phyloP scores from a whole-genome alignment of 2,888 invertebrate genomes.

The Bibio marci region DNA sequence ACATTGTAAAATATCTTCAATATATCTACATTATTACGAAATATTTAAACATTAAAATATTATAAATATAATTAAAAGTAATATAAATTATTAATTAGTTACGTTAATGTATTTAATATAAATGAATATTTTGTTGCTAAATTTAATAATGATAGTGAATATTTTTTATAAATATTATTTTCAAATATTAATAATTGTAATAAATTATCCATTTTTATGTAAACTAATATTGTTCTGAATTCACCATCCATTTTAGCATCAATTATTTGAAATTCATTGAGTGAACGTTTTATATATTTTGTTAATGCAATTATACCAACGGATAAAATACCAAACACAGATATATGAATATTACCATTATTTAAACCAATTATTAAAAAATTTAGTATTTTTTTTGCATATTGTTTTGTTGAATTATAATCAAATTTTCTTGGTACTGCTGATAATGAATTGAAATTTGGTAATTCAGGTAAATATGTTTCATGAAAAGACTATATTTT shows the following conservation, averaged over 20 bases:
- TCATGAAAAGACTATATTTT: constrained; percentile 33
- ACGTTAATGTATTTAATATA: constrained; percentile 47
- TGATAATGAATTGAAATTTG: constrained; percentile 35
- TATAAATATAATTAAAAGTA: background rate
- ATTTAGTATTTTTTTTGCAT: constrained; percentile 48
- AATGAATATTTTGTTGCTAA: constrained; percentile 60
- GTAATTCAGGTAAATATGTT: constrained; percentile 38
- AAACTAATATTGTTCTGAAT: constrained; percentile 49
- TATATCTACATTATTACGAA: constrained; percentile 30
- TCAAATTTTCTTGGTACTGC: constrained; percentile 33
- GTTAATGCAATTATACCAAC: constrained; percentile 50
- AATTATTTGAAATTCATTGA: constrained; percentile 38
- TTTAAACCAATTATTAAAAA: constrained; percentile 64
- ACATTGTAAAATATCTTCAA: constrained; percentile 61
- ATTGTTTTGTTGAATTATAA: constrained; percentile 29
- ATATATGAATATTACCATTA: constrained; percentile 52
- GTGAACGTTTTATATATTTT: constrained; percentile 36
- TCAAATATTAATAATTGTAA: constrained; percentile 36
- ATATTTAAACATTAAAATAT: constrained; percentile 17
- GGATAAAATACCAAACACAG: constrained; percentile 71
- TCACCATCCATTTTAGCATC: constrained; percentile 54
- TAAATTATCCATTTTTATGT: constrained; percentile 40
- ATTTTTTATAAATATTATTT: constrained; percentile 22
- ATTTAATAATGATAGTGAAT: constrained; percentile 24
- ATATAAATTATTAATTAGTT: constrained; percentile 3